Evolutionary conservation across 1,140 invertebrate genomes (phyloP), one percentile per base, ranked within the genome.

Genomic region (Choristoneura fumiferana): DNA sequence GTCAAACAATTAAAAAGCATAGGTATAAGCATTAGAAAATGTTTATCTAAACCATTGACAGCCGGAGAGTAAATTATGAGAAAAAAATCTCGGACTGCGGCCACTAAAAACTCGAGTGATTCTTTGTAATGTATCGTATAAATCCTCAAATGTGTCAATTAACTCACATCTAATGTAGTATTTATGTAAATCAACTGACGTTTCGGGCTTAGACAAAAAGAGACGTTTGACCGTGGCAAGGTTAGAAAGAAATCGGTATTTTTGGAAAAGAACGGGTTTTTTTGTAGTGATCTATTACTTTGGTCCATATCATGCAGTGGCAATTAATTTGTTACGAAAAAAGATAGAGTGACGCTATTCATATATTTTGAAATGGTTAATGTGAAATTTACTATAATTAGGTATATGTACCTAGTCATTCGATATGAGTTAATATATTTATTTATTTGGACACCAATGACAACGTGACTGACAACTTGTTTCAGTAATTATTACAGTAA

Each of bases 111-210:
- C 80, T 77, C 75, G 63, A 67, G 57, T 71, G 72, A 72, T 64
- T 73, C 64, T 68, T 58, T 63, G 68, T 67, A 70, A 62, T 60
- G 63, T 59, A 68, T 60, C 57, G 68, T 69, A 82, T 82, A 82
- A 82, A 82, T 82, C 79, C 70, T 78, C 60, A 71, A 70, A 81
- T 71, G 75, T 79, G 79, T 82, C 79, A 82, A 82, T 82, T 82
- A 82, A 82, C 71, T 80, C 71, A 73, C 65, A 64, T 71, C 65
- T 82, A 80, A 82, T 82, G 77, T 74, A 63, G 75, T 78, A 80
- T 82, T 82, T 82, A 82, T 82, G 79, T 82, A 73, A 82, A 82
- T 82, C 75, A 71, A 78, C 67, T 77, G 71, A 82, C 73, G 63
- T 65, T 57, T 40, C 61, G 58, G 59, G 57, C 52, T 39, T 40